phyloP scores from a whole-genome alignment of 2,113 vertebrate species.

The Stigmatopora nigra region DNA sequence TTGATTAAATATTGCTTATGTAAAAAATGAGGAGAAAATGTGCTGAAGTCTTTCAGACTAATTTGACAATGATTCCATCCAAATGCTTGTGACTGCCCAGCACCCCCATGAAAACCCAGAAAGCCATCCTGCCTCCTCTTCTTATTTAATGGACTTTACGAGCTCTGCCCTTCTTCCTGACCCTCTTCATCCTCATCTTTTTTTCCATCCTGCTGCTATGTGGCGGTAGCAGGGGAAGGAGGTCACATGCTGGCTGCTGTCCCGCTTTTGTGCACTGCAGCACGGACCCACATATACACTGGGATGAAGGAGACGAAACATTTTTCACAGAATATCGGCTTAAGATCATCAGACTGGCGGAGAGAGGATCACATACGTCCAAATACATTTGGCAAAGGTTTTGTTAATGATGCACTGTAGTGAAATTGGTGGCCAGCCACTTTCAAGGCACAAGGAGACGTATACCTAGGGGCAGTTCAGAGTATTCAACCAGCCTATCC shows the following conservation, averaged over 20 bases:
- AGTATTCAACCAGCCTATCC: no score
- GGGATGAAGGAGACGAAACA: neutral
- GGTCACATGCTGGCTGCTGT: slow-evolving; percentile 42
- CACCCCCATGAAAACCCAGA: neutral
- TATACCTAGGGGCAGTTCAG: no score
- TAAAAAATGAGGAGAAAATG: no score
- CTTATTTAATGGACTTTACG: slow-evolving; percentile 9
- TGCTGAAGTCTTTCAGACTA: neutral
- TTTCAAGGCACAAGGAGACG: no score
- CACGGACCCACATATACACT: slow-evolving; percentile 14
- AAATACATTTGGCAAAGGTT: neutral
- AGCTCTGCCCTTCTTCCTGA: slow-evolving; percentile 1
- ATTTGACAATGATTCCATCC: neutral
- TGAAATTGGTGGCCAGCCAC: neutral
- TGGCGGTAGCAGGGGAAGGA: slow-evolving; percentile 22
- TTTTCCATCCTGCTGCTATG: neutral
- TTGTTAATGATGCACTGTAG: neutral
- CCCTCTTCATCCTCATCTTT: slow-evolving; percentile 7
- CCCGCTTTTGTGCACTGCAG: slow-evolving; percentile 51
- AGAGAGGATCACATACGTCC: neutral
- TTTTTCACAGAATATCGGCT: neutral
- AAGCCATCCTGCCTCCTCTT: slow-evolving; percentile 16
- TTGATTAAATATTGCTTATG: neutral
- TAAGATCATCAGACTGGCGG: neutral
- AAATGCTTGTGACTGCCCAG: neutral